Base-by-base conservation (phyloP, 2,113 vertebrate species). In the Silurus glanis region DNA sequence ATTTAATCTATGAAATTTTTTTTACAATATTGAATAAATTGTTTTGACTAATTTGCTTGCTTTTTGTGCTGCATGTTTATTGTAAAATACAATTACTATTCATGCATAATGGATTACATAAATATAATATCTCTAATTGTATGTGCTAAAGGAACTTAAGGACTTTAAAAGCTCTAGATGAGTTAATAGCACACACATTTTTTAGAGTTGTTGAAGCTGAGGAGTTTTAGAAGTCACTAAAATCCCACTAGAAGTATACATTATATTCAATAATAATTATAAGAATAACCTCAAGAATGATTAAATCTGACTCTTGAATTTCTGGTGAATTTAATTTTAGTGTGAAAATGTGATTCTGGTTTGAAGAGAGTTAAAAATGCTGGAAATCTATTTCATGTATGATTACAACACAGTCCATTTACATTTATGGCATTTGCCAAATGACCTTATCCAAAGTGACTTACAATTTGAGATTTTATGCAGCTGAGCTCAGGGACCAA, bases 1-100 rank as follows among this genome's bases (percentile, higher is more conserved):
- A 86, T 88, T 80, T 87, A 83, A 8, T 88, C 74, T 91, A 89
- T 91, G 80, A 82, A 89, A 81, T 93, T 93, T 93, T 93, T 92
- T 86, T 75, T 93, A 92, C 61, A 87, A 85, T 87, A 80, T 75
- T 84, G 83, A 87, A 83, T 93, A 91, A 91, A 91, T 90, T 3
- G 90, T 90, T 93, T 93, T 92, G 69, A 55, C 9, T 55, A 62
- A 62, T 51, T 69, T 6, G 23, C 59, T 45, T 23, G 59, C 49
- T 25, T 5, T 83, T 59, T 55, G 19, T 59, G 78, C 5, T 85
- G 3, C 25, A 13, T 55, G 12, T 25, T 69, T 14, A 2, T 4
- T 62, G 21, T 25, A 53, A 56, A 78, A 58, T 79, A 37, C 13
- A 55, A 25, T 51, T 55, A 13, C n/a, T 28, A 45, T 17, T 37